Evolutionary conservation across 1,140 invertebrate species (phyloP), one percentile per base, ranked within the genome.

Genomic region (Euwallacea fornicatus): DNA sequence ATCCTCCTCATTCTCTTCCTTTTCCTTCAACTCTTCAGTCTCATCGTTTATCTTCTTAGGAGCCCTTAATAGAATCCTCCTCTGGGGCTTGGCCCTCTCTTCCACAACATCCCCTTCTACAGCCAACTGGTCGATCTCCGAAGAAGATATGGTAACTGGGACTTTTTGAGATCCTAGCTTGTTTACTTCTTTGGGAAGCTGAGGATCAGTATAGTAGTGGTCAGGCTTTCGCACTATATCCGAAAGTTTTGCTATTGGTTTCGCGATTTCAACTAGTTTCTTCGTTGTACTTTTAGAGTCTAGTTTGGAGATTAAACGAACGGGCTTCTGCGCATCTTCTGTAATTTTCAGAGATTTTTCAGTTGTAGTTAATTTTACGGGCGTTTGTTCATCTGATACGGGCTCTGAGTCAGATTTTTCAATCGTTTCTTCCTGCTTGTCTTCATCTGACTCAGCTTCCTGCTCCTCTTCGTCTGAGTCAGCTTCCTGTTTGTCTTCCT

Each of bases 201-300:
- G 73, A 2, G 76, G 61, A 67, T 78, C 77, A 42, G 67, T 70
- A 53, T 73, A 78, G 71, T 73, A 78, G 8, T 65, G 42, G 33
- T 71, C 60, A 11, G 77, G 76, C 74, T 78, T 78, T 7, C 64
- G 73, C 11, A 74, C 70, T n/a, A 75, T 56, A 62, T 78, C 74
- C 6, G 75, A 69, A 11, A 78, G 55, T 66, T 62, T 65, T 50
- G 62, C 6, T 15, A 15, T 13, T 6, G 21, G 10, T 15, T 58
- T 58, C 2, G 46, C 1, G 4, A 33, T 4, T 33, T 33, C 21
- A 33, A 33, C 21, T 33, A 33, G 46, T 50, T 10, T 13, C 6
- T 50, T 10, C 6, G 46, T 3, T 50, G 46, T 50, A 13, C 9
- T 50, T 11, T 10, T 11, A 50, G 46, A 11, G 7, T 10, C 13